Conservation (phyloP, 1,140 invertebrate species). For the Rhagoletis zephyria region DNA sequence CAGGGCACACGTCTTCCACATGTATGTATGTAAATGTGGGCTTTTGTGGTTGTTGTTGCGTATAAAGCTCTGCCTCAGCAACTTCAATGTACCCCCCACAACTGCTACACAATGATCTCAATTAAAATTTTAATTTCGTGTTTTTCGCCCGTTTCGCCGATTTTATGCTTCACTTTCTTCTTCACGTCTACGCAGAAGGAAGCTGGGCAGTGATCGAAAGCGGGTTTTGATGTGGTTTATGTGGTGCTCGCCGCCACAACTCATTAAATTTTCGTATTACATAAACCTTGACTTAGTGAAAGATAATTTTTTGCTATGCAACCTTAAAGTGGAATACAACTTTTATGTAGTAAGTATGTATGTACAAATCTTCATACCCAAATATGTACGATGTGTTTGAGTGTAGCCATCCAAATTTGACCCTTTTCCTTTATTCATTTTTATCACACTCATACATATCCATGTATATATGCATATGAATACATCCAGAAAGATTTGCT, state of each 20-base stretch:
- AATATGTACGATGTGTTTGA: not conserved
- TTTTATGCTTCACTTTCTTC: constrained; percentile 17
- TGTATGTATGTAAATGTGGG: not conserved
- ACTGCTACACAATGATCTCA: not conserved
- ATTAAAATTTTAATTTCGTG: not conserved
- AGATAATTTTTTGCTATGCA: not conserved
- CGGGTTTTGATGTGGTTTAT: not conserved
- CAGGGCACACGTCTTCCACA: not conserved
- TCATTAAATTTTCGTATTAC: not conserved
- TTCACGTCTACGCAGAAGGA: not conserved
- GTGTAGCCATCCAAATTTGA: not conserved
- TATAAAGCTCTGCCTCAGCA: not conserved
- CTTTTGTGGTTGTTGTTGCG: not conserved
- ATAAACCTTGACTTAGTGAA: constrained; percentile 4
- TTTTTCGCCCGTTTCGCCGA: not conserved
- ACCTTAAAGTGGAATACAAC: not conserved
- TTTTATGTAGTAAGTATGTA: too few relatives aligned
- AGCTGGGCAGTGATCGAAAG: not conserved
- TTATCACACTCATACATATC: too few relatives aligned
- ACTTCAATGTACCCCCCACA: not conserved
- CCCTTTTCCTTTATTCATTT: not conserved
- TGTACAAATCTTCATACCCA: not conserved
- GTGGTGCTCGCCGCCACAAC: not conserved
- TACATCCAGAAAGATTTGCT: too few relatives aligned
- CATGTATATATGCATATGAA: too few relatives aligned